These are phyloP conservation scores for Drosophila kepulauana DNA, from an alignment of 1,140 invertebrate genomes.

Conservation along the genomic window DNA sequence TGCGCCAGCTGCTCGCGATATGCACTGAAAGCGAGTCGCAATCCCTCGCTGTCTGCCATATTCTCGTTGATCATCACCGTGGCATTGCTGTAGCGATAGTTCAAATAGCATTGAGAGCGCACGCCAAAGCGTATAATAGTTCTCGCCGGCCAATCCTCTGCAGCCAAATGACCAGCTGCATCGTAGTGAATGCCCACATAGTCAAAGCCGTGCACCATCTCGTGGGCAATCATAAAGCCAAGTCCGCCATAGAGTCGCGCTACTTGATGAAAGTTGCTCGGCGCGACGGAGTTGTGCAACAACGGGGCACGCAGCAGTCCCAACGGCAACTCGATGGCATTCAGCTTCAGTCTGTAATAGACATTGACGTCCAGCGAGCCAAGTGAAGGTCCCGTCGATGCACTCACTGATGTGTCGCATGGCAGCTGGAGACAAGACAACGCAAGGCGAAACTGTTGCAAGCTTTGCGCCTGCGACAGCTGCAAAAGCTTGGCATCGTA, in stretches of 20 bases:
- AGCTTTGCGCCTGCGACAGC: conserved; percentile 45
- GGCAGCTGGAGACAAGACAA: conserved; percentile 38
- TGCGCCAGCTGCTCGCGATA: conserved; percentile 2
- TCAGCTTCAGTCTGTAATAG: conserved; percentile 73
- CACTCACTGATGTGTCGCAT: conserved; percentile 5
- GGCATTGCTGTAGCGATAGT: conserved; percentile 59
- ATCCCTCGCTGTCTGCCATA: conserved; percentile 76
- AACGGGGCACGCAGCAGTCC: conserved; percentile 61
- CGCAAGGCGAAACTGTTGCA: conserved; percentile 43
- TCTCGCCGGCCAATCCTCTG: conserved; percentile 59
- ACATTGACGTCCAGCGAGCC: conserved; percentile 73
- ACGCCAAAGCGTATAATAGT: conserved; percentile 71
- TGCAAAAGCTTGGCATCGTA: conserved; percentile 67
- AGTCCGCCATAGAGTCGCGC: conserved; percentile 54
- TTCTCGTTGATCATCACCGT: conserved; percentile 74
- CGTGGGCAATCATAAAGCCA: conserved; percentile 73
- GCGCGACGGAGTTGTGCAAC: neutral
- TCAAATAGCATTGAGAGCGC: conserved; percentile 63
- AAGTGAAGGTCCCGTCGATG: neutral
- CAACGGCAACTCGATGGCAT: conserved; percentile 72
- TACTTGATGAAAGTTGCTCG: neutral
- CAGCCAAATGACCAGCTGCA: conserved; percentile 52
- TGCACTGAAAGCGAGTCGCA: conserved; percentile 70
- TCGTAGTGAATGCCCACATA: conserved; percentile 81
- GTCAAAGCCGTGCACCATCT: conserved; percentile 77